Conservation (phyloP, 2,113 vertebrate species). For the Tragelaphus imberbis region DNA sequence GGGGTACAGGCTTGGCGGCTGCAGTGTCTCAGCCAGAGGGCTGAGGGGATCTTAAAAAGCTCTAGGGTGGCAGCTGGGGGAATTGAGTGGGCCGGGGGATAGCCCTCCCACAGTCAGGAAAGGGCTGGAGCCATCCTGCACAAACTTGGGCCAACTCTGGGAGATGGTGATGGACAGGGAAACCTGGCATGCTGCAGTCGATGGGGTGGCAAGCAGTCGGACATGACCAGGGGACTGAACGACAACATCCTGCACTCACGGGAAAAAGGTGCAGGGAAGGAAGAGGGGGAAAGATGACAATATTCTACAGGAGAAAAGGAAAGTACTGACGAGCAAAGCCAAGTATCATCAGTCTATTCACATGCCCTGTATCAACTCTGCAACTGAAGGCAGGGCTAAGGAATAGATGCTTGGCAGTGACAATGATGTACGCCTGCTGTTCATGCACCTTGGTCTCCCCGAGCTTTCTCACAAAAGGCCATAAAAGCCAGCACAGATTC, state of each 20-base stretch:
- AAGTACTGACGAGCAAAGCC: neutral
- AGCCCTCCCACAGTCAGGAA: neutral
- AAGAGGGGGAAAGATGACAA: neutral
- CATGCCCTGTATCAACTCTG: too few relatives aligned
- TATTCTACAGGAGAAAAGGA: neutral
- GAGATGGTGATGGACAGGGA: neutral
- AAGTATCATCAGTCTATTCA: accelerated
- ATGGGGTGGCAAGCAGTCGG: neutral
- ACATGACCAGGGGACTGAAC: neutral
- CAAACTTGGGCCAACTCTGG: neutral
- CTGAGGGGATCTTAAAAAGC: too few relatives aligned
- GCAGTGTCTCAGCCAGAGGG: neutral
- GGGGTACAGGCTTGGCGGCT: accelerated
- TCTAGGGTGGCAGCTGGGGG: accelerated
- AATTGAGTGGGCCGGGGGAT: neutral
- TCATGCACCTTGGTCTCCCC: accelerated
- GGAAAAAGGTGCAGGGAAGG: neutral
- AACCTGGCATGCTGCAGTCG: neutral
- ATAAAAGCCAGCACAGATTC: neutral
- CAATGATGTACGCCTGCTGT: neutral
- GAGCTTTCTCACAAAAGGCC: neutral
- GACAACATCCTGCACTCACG: neutral
- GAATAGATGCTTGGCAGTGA: neutral
- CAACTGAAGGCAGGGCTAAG: neutral
- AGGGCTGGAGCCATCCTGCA: neutral